Evolutionary conservation across 2,797 vertebrate genomes (phyloP), one percentile per base, ranked within the genome.

Genomic region (Bradypodion ventrale): DNA sequence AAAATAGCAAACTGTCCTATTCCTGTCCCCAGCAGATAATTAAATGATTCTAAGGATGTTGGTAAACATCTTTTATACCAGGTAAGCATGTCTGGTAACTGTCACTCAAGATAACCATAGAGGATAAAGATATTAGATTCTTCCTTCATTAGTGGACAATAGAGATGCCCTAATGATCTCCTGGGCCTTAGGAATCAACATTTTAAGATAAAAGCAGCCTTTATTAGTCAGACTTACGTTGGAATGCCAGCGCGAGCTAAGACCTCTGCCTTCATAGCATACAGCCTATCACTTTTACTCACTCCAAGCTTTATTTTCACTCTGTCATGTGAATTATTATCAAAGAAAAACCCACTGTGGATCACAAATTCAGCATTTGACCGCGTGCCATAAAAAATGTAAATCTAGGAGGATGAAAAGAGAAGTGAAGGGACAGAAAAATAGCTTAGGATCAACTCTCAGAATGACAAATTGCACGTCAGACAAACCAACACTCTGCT

Each of bases 251-350:
- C 99, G 27, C 98, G 97, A 4, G 98, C 98, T 96, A 99, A 93
- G 91, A 99, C 98, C 94, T 99, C 98, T 3, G 99, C 98, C 96
- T 99, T 99, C 99, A 99, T 99, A 94, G 98, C 98, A 80, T 98
- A 99, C 42, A 99, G 97, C 78, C 98, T 96, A 91, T 99, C 99
- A 69, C 99, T 99, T 95, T 99, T 99, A 93, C 98, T 99, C 94
- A 99, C 98, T 78, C 99, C 98, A 80, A 99, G 97, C 95, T 99
- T 99, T 96, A 99, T 98, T 97, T 99, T 99, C 92, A 99, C 98
- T 94, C 98, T 96, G 96, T 99, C 99, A 84, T 99, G 98, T 90
- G 96, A 96, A 90, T 99, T 99, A 94, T 98, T 98, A 95, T 98
- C 97, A 95, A 98, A 99, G 97, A 99, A 99, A 96, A 99, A 99